Base-by-base conservation (phyloP, 2,113 vertebrate species). In the Vulpes lagopus region DNA sequence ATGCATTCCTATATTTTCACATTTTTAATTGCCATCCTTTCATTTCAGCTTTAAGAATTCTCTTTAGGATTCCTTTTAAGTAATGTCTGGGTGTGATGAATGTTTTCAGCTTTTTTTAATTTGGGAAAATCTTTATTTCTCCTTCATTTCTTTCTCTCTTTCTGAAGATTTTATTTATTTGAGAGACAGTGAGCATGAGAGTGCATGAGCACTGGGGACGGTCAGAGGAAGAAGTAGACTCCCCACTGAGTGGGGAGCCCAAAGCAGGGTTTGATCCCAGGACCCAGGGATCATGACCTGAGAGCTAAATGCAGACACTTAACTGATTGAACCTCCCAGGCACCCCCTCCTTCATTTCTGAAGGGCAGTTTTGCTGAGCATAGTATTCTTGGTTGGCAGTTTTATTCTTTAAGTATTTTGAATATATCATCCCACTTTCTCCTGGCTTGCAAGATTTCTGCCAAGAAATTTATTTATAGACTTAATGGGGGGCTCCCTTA, bases 31-130 rank as follows among this genome's bases (percentile, higher is more conserved):
- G 67, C 49, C 49, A 55, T 91, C 49, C 51, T 67, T 80, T 91
- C 49, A 80, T 67, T 80, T 65, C 49, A 91, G 49, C 51, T 91
- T 91, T 67, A 80, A 91, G 87, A 80, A 67, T 80, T 91, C 17
- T 11, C n/a, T 57, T 53, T 67, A 67, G 60, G 11, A 30, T 55
- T 55, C 55, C 51, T 67, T 67, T 11, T 91, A 74, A 89, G 49
- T 38, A 51, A 55, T 38, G 20, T 59, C 11, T 60, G 30, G 23
- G 35, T 16, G 38, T 59, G 53, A 32, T 89, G 55, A 81, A 59
- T 35, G 59, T 53, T 11, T 17, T 89, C 35, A 74, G 23, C n/a
- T 65, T 80, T 91, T 91, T 91, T 65, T 64, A 43, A 17, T 16
- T 79, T 80, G 49, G 49, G 32, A 65, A 65, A 79, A 23, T 65